Percentiles rank a stretch among this genome's conserved stretches.
phyloP scores from a whole-genome alignment of 2,113 vertebrate genomes.

The Stegostoma tigrinum region DNA sequence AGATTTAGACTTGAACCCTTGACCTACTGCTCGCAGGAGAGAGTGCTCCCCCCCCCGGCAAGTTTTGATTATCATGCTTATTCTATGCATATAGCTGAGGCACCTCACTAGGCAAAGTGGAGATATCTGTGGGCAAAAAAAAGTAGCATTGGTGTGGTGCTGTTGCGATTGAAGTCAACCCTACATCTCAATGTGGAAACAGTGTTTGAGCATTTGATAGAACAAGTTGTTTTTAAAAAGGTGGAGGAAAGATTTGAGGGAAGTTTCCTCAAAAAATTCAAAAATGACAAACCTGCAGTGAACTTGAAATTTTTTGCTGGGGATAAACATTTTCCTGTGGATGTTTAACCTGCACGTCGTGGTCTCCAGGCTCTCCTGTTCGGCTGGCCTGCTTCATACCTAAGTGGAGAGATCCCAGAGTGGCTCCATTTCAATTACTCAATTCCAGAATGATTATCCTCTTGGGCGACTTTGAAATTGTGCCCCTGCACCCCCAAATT shows the following conservation, averaged over 20 bases:
- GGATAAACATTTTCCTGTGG: not conserved
- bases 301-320: not conserved
- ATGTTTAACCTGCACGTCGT: not conserved
- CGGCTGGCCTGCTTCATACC: not conserved
- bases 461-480: not conserved
- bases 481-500: not conserved
- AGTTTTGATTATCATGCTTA: not conserved
- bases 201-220: not conserved
- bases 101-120: not conserved
- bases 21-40: not conserved
- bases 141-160: not conserved
- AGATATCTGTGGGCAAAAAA: not conserved
- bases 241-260: not conserved
- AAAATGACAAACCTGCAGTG: not conserved
- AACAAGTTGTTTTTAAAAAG: not conserved
- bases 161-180: not conserved
- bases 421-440: not conserved
- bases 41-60: not conserved
- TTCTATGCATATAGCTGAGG: not conserved
- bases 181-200: not conserved
- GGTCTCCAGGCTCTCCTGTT: not conserved
- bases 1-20: not conserved
- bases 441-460: not conserved
- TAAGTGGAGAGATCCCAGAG: not conserved
- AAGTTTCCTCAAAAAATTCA: not conserved